Base-by-base conservation (phyloP, 1,140 invertebrate genomes). In the Chymomyza costata region DNA sequence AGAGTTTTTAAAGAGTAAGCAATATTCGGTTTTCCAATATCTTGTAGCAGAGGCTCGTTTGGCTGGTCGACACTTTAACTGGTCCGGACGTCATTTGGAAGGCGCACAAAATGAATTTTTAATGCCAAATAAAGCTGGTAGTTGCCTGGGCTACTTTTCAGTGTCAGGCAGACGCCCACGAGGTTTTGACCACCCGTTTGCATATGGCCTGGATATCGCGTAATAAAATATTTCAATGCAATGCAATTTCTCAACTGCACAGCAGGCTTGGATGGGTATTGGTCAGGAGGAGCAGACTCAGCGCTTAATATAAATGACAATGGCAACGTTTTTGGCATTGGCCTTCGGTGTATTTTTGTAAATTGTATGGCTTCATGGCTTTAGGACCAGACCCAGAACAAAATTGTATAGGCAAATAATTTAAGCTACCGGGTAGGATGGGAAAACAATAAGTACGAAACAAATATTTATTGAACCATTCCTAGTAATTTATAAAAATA, bases 151-250 rank as follows among this genome's bases (percentile, higher is more conserved):
- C 67, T 51, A 65, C 67, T 71, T 70, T 53, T 70, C 56, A 65
- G 52, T 65, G 69, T 68, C 69, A 74, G 49, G 25, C 47, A 28
- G 64, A 74, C 60, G 51, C 69, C 69, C 52, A 74, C 69, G 60
- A 49, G 2, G 14, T 47, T 32, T 49, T 39, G 64, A 25, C 52
- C 48, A 46, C 48, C 48, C 55, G 39, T 38, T 32, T 39, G 48
- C 39, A 31, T 32, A n/a, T 31, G 50, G 34, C 48, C 44, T 13
- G 19, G 47, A 37, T 11, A 28, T 25, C 25, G 28, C 11, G 39
- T 30, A 54, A 43, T 66, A 38, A 49, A 62, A 63, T 58, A 63
- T 59, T 63, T 59, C 46, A 69, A 56, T 70, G 61, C 40, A 52
- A 39, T 68, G 41, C 43, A 59, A n/a, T 64, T 64, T 59, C 25